Evolutionary conservation across 1,140 invertebrate genomes (phyloP), one percentile per base, ranked within the genome.

Genomic region (Cardiocondyla obscurior): DNA sequence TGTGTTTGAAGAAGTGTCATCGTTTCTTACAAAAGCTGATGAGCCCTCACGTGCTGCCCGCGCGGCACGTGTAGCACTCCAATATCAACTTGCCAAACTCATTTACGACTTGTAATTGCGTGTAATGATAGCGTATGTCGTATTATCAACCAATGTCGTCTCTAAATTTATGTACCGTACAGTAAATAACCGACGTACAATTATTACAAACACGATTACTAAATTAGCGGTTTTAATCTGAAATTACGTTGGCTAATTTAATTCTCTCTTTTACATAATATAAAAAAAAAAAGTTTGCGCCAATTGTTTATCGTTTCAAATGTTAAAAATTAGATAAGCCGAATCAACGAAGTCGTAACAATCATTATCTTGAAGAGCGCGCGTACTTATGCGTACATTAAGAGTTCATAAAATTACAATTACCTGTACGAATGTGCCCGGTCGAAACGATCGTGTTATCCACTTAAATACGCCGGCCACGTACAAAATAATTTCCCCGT

Each of bases 1-100:
- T 89, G 51, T 76, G 89, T 90, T 90, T 90, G 87, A 83, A 82
- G 81, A 55, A 82, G 84, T 84, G 55, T 89, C 85, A 88, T 90
- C 85, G 76, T 85, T 85, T 60, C 28, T 25, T 72, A 33, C 22
- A 42, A 64, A 73, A 81, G 69, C 53, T 28, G 36, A 49, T n/a
- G 53, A 53, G 22, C 44, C 64, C 73, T 22, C 19, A 51, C 57
- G 39, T 25, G 30, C 30, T n/a, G n/a, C 55, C 16, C 8, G 10
- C 22, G 14, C n/a, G 30, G 10, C 64, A 25, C 53, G 65, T 53
- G 39, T 33, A 39, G 30, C n/a, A 64, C 67, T 62, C 33, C 55
- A 62, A 83, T 83, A 86, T 83, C 69, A 87, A 69, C 49, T 73
- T 64, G 67, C 42, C n/a, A 12, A 70, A 55, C 36, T 53, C 36